A percentile compares a stretch with the other conserved stretches of the same genome.
These are phyloP conservation scores for Zaprionus gabonicus DNA, from an alignment of 1,140 invertebrate genomes.

Conservation along the genomic window DNA sequence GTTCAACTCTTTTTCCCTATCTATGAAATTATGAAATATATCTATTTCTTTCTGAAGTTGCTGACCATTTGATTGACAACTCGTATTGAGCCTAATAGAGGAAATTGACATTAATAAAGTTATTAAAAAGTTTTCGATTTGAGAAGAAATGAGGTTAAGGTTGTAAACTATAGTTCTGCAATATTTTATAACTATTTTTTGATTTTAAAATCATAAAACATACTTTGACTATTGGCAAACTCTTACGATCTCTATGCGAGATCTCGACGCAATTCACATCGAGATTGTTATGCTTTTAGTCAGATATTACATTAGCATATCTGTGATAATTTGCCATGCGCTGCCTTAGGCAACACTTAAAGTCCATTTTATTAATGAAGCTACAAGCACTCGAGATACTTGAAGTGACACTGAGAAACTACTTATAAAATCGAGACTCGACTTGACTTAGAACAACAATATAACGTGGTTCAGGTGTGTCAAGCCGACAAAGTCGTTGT, in stretches of 20 bases:
- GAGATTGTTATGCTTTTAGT: conserved; percentile 1
- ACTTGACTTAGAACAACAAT: conserved; percentile 28
- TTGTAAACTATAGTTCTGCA: neutral
- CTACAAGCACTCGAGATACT: conserved; percentile 28
- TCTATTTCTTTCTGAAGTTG: conserved; percentile 39
- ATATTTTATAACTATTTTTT: neutral
- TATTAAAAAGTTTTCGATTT: neutral
- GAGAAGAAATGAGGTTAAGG: neutral
- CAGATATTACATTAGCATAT: conserved; percentile 4
- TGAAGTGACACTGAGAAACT: conserved; percentile 55
- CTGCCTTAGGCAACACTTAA: conserved; percentile 18
- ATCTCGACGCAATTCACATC: conserved; percentile 3
- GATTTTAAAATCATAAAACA: neutral
- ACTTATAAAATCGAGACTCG: conserved; percentile 48
- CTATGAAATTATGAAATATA: conserved; percentile 47
- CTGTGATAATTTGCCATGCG: conserved; percentile 26
- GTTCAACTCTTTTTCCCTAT: conserved; percentile 38
- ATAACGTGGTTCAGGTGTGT: conserved; percentile 46
- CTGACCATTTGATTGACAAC: conserved; percentile 57
- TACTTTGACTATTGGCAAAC: neutral
- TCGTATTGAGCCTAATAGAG: conserved; percentile 38
- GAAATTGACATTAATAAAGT: conserved; percentile 52
- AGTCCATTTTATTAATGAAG: conserved; percentile 63
- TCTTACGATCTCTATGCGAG: neutral
- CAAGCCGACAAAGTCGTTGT: conserved; percentile 42